These are phyloP conservation scores for Mormoops blainvillei DNA, from an alignment of 2,113 vertebrate genomes.

Conservation along the genomic window DNA sequence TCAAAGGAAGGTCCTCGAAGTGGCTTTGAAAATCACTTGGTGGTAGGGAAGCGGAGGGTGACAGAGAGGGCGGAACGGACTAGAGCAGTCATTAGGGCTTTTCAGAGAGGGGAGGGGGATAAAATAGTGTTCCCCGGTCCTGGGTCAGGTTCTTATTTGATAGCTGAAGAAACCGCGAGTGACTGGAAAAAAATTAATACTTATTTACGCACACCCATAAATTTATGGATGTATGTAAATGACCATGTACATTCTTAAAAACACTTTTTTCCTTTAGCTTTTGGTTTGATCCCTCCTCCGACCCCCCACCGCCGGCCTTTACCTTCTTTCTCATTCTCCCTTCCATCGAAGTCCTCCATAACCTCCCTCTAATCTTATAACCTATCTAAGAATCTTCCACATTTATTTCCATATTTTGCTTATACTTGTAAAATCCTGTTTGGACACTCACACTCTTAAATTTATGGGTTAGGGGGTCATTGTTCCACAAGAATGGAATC, in stretches of 20 bases:
- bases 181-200: background rate
- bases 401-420: background rate
- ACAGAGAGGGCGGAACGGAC: background rate
- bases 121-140: background rate
- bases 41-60: background rate
- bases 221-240: background rate
- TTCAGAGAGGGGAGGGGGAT: background rate
- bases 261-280: background rate
- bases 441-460: background rate
- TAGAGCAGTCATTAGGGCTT: background rate
- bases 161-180: background rate
- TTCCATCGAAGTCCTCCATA: background rate
- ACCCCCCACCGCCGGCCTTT: background rate
- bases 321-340: fast-evolving
- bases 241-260: background rate
- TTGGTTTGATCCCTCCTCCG: background rate
- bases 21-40: background rate
- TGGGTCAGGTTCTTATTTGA: background rate
- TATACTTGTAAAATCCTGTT: background rate
- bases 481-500: background rate
- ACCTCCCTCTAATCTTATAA: background rate
- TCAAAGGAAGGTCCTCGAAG: background rate
- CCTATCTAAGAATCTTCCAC: background rate
- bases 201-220: background rate
- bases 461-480: background rate